Base-by-base conservation (phyloP, 2,797 vertebrate species). In the Silurus aristotelis region DNA sequence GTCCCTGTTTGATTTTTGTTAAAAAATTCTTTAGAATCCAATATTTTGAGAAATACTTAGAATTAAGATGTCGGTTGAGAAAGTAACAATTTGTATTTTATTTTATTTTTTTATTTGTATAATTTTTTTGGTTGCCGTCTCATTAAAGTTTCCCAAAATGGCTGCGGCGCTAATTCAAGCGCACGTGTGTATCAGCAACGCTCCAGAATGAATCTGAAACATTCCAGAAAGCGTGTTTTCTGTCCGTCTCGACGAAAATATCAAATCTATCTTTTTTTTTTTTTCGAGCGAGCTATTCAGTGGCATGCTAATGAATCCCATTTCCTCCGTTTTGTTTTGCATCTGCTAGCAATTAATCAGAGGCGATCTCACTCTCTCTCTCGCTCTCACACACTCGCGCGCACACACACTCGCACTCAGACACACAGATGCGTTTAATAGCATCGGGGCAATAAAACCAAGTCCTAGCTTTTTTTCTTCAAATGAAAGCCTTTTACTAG, bases 251-350 rank as follows among this genome's bases (percentile, higher is more conserved):
- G 14, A 70, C 19, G 52, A 52, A 70, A 64, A n/a, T 22, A 52
- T n/a, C 19, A 84, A 87, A 48, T 70, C 61, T 86, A 85, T 90
- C 63, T 38, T 31, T 22, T 22, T 25, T 9, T 88, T 80, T 66
- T 68, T 86, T 85, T 87, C 87, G 90, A 90, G 91, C 88, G 66
- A 87, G 87, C 86, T 38, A 77, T 90, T 90, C 91, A 91, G 83
- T 86, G 31, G 79, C 83, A 85, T 72, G n/a, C 84, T 90, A 87
- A 89, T 92, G 89, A 90, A 86, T 19, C 86, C 76, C 86, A 88
- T 84, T 91, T 90, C 80, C 79, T 84, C 75, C 43, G 82, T 86
- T 83, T 83, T 84, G 76, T 87, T 91, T 91, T 90, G 85, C 85
- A 81, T 83, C 87, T 82, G 85, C 85, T 87, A 55, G 27, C 75